These are phyloP conservation scores for Gymnogyps californianus DNA, from an alignment of 2,113 vertebrate species.

Conservation along the genomic window DNA sequence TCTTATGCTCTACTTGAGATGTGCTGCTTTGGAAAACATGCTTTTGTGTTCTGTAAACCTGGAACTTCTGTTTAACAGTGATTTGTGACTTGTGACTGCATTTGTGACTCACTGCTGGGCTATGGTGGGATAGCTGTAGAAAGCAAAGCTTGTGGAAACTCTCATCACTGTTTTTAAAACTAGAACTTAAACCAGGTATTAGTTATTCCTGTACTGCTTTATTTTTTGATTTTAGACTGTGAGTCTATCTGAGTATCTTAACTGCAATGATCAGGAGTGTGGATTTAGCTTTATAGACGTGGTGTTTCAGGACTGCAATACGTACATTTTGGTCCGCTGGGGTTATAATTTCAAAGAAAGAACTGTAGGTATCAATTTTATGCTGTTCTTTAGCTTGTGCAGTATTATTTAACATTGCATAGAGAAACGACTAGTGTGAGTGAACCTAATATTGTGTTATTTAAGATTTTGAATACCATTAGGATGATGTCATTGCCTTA, in stretches of 20 bases:
- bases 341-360: neutral
- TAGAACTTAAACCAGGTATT: neutral
- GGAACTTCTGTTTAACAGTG: neutral
- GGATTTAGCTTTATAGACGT: neutral
- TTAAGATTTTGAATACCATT: neutral
- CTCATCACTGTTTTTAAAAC: neutral
- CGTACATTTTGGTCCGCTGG: rapidly evolving
- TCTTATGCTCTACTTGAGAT: neutral
- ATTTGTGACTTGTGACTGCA: neutral
- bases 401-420: neutral
- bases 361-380: neutral
- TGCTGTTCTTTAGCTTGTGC: neutral
- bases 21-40: neutral
- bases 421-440: neutral
- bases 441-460: neutral
- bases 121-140: neutral
- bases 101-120: neutral
- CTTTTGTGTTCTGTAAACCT: neutral
- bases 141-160: neutral
- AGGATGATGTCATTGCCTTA: neutral
- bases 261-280: neutral
- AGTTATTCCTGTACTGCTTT: neutral
- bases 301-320: neutral
- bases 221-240: neutral
- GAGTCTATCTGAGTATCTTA: neutral